Percentiles rank a stretch among this genome's conserved stretches.
phyloP scores from a whole-genome alignment of 1,140 invertebrate species.

The Zaprionus lachaisei region DNA sequence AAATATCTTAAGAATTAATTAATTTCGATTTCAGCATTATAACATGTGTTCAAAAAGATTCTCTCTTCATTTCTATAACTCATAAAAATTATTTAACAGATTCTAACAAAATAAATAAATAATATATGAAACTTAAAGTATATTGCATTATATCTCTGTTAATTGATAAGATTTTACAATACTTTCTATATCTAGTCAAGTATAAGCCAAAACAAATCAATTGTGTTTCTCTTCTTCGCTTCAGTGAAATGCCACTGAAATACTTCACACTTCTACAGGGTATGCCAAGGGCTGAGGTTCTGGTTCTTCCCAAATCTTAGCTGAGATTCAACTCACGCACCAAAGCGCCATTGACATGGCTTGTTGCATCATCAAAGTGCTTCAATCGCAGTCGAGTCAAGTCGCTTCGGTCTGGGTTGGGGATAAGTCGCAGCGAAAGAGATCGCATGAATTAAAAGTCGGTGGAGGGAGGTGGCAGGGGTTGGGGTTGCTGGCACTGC shows the following conservation, averaged over 20 bases:
- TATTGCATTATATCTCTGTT: no score
- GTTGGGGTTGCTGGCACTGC: background rate
- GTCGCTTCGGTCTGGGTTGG: background rate
- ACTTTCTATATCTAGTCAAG: background rate
- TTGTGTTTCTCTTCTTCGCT: background rate
- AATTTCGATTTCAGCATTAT: no score
- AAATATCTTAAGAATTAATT: no score
- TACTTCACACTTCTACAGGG: background rate
- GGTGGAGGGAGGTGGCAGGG: background rate
- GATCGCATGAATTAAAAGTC: slow-evolving; percentile 63
- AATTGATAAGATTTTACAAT: background rate
- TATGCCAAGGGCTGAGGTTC: background rate
- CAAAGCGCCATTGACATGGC: slow-evolving; percentile 38
- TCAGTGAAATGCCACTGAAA: background rate
- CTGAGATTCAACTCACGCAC: slow-evolving; percentile 48
- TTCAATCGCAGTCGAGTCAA: slow-evolving; percentile 52
- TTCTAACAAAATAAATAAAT: background rate
- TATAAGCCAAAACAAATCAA: background rate
- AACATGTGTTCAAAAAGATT: no score
- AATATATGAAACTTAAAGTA: no score
- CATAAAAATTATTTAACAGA: no score
- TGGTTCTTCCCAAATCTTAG: background rate
- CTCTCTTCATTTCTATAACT: no score
- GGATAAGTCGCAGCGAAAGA: slow-evolving; percentile 37
- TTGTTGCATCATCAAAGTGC: slow-evolving; percentile 43